Conservation (phyloP, 2,113 vertebrate genomes). For the Nesogale talazaci region DNA sequence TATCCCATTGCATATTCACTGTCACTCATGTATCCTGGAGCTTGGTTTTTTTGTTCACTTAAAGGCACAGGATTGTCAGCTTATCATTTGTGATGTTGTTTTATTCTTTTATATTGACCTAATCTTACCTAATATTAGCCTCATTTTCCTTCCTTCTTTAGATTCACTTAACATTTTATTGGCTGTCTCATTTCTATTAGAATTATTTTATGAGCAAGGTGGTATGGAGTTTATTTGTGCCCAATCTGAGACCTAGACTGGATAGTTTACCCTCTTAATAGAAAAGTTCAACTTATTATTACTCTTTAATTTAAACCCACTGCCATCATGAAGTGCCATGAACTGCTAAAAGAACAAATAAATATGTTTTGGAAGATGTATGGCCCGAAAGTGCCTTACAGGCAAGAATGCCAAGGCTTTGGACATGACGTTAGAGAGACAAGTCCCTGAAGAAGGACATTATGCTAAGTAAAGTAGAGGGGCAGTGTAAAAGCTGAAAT, state of each 20-base stretch:
- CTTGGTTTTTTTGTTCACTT: neutral
- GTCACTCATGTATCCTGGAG: neutral
- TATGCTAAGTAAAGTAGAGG: too few species aligned
- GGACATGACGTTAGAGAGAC: too few species aligned
- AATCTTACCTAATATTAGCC: neutral
- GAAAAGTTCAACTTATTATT: neutral
- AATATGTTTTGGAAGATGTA: too few species aligned
- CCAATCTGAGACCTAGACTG: neutral
- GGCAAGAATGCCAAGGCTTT: too few species aligned
- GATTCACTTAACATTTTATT: neutral
- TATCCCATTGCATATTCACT: neutral
- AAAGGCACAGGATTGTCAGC: neutral
- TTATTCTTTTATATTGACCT: neutral
- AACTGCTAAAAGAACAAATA: too few species aligned
- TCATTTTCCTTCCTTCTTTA: slow-evolving; percentile 25
- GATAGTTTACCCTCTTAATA: neutral
- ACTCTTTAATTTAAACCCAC: neutral
- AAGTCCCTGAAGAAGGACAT: too few species aligned
- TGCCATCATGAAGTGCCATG: too few species aligned
- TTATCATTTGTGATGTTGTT: neutral
- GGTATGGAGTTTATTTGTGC: slow-evolving; percentile 20
- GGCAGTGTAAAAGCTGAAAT: too few species aligned
- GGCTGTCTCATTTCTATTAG: neutral
- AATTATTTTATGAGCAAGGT: slow-evolving; percentile 12
- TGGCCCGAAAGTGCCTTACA: too few species aligned